A percentile compares a stretch with the other conserved stretches of the same genome.
Evolutionary conservation across 2,888 invertebrate genomes (phyloP).

Genomic region (Drosophila lacicola): DNA sequence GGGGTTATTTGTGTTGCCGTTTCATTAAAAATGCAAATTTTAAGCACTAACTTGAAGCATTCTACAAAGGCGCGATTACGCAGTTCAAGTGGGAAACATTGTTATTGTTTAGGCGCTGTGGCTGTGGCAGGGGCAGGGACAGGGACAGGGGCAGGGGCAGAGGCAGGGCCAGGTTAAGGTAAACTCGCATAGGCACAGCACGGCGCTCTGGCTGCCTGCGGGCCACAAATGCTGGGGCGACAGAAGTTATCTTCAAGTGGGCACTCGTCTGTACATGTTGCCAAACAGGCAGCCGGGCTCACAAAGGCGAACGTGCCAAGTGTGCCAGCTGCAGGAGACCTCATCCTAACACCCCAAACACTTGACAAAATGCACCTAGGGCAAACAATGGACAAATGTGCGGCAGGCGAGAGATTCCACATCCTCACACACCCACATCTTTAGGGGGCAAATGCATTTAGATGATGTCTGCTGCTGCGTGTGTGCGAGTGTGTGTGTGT

Average conservation of each 20-base stretch:
- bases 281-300: constrained; percentile 51
- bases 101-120: constrained; percentile 20
- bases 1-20: constrained; percentile 46
- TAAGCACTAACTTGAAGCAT: constrained; percentile 57
- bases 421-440: constrained; percentile 3
- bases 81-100: constrained; percentile 63
- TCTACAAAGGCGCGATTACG: constrained; percentile 72
- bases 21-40: constrained; percentile 78
- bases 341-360: constrained; percentile 42
- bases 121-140: constrained; percentile 5
- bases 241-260: constrained; percentile 78
- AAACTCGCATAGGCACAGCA: constrained; percentile 4
- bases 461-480: constrained; percentile 43
- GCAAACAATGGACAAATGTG: constrained; percentile 69
- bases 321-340: constrained; percentile 55
- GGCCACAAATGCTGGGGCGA: constrained; percentile 51
- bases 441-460: constrained; percentile 43
- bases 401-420: constrained; percentile 13
- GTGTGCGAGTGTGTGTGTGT: constrained; percentile 7
- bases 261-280: constrained; percentile 66
- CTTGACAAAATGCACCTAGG: constrained; percentile 62
- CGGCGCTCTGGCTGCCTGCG: constrained; percentile 16
- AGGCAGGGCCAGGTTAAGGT: constrained; percentile 8
- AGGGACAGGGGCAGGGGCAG: neutral
- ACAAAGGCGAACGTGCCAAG: constrained; percentile 76